These are phyloP conservation scores for Chamaedrilus cognettii DNA, from an alignment of 2,888 invertebrate species.

Conservation along the genomic window DNA sequence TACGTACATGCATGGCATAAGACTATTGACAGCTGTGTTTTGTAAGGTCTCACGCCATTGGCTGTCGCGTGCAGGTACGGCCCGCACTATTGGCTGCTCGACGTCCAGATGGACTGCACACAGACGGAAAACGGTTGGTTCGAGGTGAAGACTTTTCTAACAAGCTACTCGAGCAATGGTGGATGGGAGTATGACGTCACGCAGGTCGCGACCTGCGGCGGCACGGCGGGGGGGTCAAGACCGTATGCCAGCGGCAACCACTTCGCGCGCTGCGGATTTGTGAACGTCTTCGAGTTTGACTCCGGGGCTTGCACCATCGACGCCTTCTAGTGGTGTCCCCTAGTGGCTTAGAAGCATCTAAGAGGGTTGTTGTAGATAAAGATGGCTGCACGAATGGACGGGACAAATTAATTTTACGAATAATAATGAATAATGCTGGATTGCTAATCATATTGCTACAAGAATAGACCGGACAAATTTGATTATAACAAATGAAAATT, in stretches of 20 bases:
- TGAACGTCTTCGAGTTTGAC: slow-evolving; percentile 57
- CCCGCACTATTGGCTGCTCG: slow-evolving; percentile 55
- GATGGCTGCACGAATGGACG: too few relatives aligned
- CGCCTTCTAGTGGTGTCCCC: slow-evolving; percentile 7
- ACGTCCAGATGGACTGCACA: slow-evolving; percentile 53
- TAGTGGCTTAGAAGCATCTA: too few relatives aligned
- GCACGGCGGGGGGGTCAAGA: slow-evolving; percentile 40
- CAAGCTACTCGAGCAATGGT: slow-evolving; percentile 40
- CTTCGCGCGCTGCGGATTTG: slow-evolving; percentile 58
- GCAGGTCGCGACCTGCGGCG: slow-evolving; percentile 47
- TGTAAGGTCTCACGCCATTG: background rate
- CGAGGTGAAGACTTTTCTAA: slow-evolving; percentile 61
- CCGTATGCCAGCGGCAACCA: slow-evolving; percentile 53
- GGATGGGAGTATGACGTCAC: slow-evolving; percentile 56
- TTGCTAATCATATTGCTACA: too few relatives aligned
- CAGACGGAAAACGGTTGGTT: slow-evolving; percentile 59
- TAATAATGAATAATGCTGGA: too few relatives aligned
- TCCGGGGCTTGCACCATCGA: slow-evolving; percentile 36
- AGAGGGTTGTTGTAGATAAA: too few relatives aligned
- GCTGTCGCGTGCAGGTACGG: slow-evolving; percentile 42
- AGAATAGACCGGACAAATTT: too few relatives aligned
- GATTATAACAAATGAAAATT: too few relatives aligned
- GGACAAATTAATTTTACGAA: too few relatives aligned
- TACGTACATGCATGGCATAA: too few relatives aligned
- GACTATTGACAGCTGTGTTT: background rate